Percentiles rank a stretch among this genome's conserved stretches.
These are phyloP conservation scores for Heteropelma amictum DNA, from an alignment of 2,888 invertebrate genomes.

Conservation along the genomic window DNA sequence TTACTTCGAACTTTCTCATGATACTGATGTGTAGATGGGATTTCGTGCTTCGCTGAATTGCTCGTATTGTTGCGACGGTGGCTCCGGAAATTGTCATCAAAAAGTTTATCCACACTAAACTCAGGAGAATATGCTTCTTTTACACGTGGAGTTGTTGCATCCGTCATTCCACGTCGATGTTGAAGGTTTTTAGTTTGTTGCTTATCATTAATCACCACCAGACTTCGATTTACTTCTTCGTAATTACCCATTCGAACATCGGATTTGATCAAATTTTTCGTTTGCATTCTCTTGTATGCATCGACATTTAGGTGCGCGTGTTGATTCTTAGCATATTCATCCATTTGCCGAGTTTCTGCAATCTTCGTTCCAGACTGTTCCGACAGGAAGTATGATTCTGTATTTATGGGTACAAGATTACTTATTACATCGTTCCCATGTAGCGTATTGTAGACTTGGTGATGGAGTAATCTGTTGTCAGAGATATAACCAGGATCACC, in stretches of 20 bases:
- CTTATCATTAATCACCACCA: neutral
- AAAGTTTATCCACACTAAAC: constrained; percentile 2
- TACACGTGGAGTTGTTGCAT: constrained; percentile 7
- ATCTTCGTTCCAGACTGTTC: neutral
- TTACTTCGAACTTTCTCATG: neutral
- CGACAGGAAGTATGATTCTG: constrained; percentile 32
- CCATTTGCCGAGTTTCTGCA: too few relatives aligned
- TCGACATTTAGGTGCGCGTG: neutral
- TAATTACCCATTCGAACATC: neutral
- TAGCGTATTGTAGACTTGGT: neutral
- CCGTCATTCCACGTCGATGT: neutral
- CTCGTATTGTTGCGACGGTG: neutral
- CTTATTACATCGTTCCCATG: neutral
- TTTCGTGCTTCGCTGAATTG: neutral
- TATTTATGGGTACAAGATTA: constrained; percentile 41
- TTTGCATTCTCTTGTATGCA: neutral
- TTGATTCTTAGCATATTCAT: neutral
- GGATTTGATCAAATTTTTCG: neutral
- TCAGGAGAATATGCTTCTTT: neutral
- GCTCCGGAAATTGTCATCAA: neutral
- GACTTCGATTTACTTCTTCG: neutral
- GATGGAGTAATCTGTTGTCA: neutral
- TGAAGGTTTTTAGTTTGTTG: neutral
- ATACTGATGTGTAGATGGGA: neutral
- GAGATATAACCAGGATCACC: constrained; percentile 73